Conservation (phyloP, 1,140 invertebrate genomes). For the Lutraria rhynchaena region DNA sequence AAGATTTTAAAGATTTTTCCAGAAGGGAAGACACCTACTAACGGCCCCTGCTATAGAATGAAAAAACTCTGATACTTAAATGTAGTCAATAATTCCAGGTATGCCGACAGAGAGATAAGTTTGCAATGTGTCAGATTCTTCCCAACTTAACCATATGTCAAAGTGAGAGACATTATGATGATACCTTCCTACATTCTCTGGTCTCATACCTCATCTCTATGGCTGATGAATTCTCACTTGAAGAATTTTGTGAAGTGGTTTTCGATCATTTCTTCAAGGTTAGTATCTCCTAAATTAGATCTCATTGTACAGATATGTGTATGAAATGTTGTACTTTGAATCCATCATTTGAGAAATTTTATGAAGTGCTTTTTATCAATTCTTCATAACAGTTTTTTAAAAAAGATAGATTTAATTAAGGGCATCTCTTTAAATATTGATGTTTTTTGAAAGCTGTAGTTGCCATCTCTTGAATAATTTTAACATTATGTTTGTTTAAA, state of each 20-base stretch:
- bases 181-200: constrained; percentile 96
- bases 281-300: no score
- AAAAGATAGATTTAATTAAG: neutral
- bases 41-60: no score
- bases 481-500: no score
- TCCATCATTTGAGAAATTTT: no score
- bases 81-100: constrained; percentile 64
- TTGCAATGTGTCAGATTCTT: constrained; percentile 92
- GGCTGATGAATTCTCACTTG: constrained; percentile 94
- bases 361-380: no score
- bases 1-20: no score
- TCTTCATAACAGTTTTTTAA: no score
- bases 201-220: constrained; percentile 93
- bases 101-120: constrained; percentile 89
- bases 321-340: no score
- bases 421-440: neutral
- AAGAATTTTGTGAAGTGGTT: constrained; percentile 97
- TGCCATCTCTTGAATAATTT: neutral
- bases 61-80: no score
- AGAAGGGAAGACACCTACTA: no score
- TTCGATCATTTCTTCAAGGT: constrained; percentile 97
- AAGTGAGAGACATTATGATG: constrained; percentile 95
- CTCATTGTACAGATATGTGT: no score
- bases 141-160: constrained; percentile 95
- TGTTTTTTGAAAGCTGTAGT: neutral